Conservation (phyloP, 2,888 invertebrate genomes). For the Vandiemenella viatica region DNA sequence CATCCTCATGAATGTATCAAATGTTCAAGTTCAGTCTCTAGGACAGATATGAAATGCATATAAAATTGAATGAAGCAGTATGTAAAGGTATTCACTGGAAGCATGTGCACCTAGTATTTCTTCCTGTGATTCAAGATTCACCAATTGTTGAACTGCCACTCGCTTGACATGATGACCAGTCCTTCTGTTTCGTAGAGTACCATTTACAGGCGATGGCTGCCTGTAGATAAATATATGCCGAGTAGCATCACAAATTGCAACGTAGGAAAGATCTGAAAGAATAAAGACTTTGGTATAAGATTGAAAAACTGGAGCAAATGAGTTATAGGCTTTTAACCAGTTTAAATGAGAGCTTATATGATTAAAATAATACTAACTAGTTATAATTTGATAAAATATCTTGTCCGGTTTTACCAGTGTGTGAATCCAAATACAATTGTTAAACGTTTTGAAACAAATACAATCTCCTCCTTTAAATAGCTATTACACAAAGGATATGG, state of each 20-base stretch:
- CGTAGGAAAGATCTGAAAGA: constrained; percentile 46
- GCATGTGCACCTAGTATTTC: constrained; percentile 59
- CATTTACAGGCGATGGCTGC: constrained; percentile 37
- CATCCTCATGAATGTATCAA: too few relatives aligned
- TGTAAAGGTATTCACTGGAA: constrained; percentile 44
- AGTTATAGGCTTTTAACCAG: too few relatives aligned
- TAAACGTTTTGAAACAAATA: too few relatives aligned
- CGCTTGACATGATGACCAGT: constrained; percentile 41
- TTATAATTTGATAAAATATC: too few relatives aligned
- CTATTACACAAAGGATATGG: too few relatives aligned
- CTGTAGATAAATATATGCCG: constrained; percentile 65
- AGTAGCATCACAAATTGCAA: constrained; percentile 55
- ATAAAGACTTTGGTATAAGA: too few relatives aligned
- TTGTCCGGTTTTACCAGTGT: too few relatives aligned
- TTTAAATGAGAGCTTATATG: too few relatives aligned
- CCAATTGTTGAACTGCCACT: constrained; percentile 62
- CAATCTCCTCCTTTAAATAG: too few relatives aligned
- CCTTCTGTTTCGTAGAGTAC: constrained; percentile 50
- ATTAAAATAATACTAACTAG: too few relatives aligned
- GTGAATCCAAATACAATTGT: too few relatives aligned
- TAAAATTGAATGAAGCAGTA: constrained; percentile 37
- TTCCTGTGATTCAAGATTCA: constrained; percentile 48
- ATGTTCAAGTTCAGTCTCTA: not conserved
- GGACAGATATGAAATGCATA: constrained; percentile 20
- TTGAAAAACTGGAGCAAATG: too few relatives aligned